These are phyloP conservation scores for Bettongia penicillata DNA, from an alignment of 2,113 vertebrate genomes.

Conservation along the genomic window DNA sequence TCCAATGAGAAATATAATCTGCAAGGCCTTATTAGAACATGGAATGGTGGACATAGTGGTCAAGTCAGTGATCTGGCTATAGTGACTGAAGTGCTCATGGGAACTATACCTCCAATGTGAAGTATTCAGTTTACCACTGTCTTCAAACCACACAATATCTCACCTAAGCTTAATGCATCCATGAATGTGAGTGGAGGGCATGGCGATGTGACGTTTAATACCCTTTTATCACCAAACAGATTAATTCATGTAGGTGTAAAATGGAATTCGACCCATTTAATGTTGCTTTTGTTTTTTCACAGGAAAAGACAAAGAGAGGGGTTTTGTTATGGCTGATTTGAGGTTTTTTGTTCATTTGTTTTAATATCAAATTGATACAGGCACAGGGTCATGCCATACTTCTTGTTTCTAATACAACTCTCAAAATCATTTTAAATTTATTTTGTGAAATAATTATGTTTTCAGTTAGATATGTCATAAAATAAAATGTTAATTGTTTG, in stretches of 20 bases:
- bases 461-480: not conserved
- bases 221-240: not conserved
- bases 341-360: not conserved
- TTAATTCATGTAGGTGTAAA: not conserved
- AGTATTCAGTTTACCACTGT: not conserved
- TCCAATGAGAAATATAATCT: not conserved
- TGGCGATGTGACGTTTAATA: not conserved
- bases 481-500: not conserved
- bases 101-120: not conserved
- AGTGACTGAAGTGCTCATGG: not conserved
- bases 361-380: not conserved
- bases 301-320: not conserved
- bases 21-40: not conserved
- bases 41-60: not conserved
- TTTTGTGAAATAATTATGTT: slow-evolving; percentile 16
- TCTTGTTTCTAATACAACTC: slow-evolving; percentile 1
- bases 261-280: not conserved
- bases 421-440: slow-evolving; percentile 11
- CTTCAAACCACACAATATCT: not conserved
- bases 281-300: not conserved
- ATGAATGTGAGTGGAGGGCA: not conserved
- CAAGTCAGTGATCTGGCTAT: not conserved
- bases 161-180: not conserved
- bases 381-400: not conserved
- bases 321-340: not conserved